These are phyloP conservation scores for Achatina immaculata DNA, from an alignment of 1,140 invertebrate species.

Conservation along the genomic window DNA sequence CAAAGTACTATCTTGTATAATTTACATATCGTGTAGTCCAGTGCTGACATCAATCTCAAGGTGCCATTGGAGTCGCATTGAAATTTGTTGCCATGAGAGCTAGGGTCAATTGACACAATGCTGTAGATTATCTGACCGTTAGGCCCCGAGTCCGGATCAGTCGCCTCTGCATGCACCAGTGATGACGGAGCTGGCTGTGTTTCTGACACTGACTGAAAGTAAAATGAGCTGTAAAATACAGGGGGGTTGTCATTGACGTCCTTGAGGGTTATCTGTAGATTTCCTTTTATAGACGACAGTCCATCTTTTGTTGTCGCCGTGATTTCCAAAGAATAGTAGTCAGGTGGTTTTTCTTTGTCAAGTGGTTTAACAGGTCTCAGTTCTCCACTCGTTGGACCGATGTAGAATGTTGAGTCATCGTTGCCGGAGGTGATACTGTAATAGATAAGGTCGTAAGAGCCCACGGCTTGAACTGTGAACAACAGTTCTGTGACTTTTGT, in stretches of 20 bases:
- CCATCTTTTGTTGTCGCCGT: constrained; percentile 75
- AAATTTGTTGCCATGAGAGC: no score
- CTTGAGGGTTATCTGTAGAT: constrained; percentile 74
- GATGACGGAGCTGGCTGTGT: constrained; percentile 79
- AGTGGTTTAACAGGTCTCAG: constrained; percentile 89
- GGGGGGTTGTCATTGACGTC: constrained; percentile 76
- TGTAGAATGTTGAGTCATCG: constrained; percentile 80
- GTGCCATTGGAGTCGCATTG: background rate
- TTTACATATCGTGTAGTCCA: background rate
- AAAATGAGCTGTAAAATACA: constrained; percentile 47
- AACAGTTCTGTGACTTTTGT: background rate
- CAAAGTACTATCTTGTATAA: background rate
- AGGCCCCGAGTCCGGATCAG: constrained; percentile 88
- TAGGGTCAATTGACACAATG: constrained; percentile 23
- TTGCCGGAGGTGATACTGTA: constrained; percentile 73
- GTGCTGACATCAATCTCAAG: background rate
- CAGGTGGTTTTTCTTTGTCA: constrained; percentile 89
- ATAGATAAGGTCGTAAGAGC: constrained; percentile 25
- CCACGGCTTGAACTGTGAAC: background rate
- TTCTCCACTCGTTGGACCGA: constrained; percentile 78
- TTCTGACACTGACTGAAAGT: constrained; percentile 76
- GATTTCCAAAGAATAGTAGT: constrained; percentile 88
- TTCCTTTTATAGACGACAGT: constrained; percentile 44
- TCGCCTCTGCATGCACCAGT: constrained; percentile 84
- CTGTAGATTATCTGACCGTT: constrained; percentile 82